These are phyloP conservation scores for Protonibea diacanthus DNA, from an alignment of 2,797 vertebrate genomes.

Conservation along the genomic window DNA sequence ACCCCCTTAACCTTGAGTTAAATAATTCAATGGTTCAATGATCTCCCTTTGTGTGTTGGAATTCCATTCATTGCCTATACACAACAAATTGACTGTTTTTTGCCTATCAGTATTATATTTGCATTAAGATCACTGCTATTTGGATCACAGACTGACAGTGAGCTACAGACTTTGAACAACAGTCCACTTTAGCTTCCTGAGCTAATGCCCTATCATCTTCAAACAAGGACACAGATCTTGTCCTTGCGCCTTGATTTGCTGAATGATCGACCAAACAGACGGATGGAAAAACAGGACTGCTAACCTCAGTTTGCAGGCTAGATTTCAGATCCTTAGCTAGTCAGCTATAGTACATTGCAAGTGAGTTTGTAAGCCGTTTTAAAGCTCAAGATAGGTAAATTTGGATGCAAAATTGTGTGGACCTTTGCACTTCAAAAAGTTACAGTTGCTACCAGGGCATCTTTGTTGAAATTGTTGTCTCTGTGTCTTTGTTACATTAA, in stretches of 20 bases:
- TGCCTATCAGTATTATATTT: too few relatives aligned
- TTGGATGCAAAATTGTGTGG: too few relatives aligned
- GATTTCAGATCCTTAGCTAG: neutral
- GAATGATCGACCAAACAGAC: neutral
- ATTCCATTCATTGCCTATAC: too few relatives aligned
- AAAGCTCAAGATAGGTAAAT: neutral
- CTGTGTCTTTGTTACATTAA: too few relatives aligned
- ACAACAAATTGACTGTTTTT: too few relatives aligned
- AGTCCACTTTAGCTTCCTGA: neutral
- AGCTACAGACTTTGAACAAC: neutral
- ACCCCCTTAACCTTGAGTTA: too few relatives aligned
- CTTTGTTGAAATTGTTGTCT: neutral
- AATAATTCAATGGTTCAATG: too few relatives aligned
- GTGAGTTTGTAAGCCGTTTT: too few relatives aligned
- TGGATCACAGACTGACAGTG: too few relatives aligned
- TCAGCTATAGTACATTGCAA: neutral
- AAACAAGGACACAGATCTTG: neutral
- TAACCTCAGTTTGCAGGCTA: neutral
- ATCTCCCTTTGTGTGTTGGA: too few relatives aligned
- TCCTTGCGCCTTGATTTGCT: neutral
- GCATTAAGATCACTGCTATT: too few relatives aligned
- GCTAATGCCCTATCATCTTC: neutral
- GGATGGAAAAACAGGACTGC: neutral
- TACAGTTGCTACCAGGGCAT: neutral
- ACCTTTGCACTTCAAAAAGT: neutral